Percentiles rank a stretch among this genome's conserved stretches.
Evolutionary conservation across 2,113 vertebrate genomes (phyloP).

Genomic region (Oenanthe oenanthe): DNA sequence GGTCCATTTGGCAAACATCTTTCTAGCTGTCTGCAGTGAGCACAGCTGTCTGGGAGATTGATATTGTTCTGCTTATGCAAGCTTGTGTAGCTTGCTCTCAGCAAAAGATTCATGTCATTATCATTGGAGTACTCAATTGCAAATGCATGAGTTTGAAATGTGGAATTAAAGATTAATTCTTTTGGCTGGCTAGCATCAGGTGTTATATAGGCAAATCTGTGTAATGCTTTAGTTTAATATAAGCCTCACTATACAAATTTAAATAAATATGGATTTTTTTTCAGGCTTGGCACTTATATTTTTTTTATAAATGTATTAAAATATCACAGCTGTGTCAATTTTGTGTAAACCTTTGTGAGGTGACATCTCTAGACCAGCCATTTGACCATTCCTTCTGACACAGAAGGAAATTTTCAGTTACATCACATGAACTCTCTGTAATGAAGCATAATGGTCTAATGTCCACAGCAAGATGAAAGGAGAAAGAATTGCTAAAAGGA

Average conservation of each 20-base stretch:
- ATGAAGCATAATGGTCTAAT: neutral
- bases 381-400: neutral
- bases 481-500: neutral
- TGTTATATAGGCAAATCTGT: neutral
- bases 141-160: neutral
- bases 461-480: neutral
- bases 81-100: neutral
- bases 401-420: neutral
- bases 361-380: neutral
- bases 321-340: neutral
- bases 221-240: neutral
- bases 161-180: neutral
- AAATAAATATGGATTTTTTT: neutral
- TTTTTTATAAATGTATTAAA: neutral
- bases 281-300: neutral
- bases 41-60: neutral
- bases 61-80: neutral
- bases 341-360: neutral
- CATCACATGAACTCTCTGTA: neutral
- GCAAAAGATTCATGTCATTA: neutral
- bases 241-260: neutral
- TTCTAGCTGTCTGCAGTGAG: neutral
- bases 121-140: neutral
- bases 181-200: neutral
- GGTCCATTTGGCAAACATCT: neutral